Evolutionary conservation across 1,140 invertebrate genomes (phyloP).

Genomic region (Rhopalosiphum padi): DNA sequence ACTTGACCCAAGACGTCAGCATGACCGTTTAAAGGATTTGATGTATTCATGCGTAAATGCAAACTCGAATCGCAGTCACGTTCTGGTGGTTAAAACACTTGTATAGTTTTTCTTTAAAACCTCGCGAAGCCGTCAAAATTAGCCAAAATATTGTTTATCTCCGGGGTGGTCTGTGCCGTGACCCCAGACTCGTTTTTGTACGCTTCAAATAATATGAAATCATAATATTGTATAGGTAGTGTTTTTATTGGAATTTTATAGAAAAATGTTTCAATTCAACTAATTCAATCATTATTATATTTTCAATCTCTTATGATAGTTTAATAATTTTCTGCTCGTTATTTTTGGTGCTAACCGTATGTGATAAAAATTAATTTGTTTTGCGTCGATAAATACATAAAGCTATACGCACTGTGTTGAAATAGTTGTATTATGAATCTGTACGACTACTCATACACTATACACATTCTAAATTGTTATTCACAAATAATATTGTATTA

Average conservation of each 20-base stretch:
- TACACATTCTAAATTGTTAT: not conserved
- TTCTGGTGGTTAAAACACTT: constrained; percentile 43
- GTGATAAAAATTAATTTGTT: not conserved
- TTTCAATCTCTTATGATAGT: not conserved
- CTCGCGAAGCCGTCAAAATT: not conserved
- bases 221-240: not conserved
- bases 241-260: not conserved
- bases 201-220: not conserved
- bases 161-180: not conserved
- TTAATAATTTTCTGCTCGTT: not conserved
- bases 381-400: not conserved
- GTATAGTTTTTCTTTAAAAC: not conserved
- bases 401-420: not conserved
- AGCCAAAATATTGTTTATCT: not conserved
- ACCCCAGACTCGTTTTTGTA: not conserved
- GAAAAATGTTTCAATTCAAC: not conserved
- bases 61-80: constrained; percentile 28
- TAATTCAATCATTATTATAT: not conserved
- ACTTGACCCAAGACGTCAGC: constrained; percentile 31
- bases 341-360: not conserved
- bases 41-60: constrained; percentile 45
- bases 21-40: constrained; percentile 16
- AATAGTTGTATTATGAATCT: not conserved
- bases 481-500: not conserved
- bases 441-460: not conserved